Evolutionary conservation across 2,113 vertebrate species (phyloP), one percentile per base, ranked within the genome.

Genomic region (Carassius gibelio): DNA sequence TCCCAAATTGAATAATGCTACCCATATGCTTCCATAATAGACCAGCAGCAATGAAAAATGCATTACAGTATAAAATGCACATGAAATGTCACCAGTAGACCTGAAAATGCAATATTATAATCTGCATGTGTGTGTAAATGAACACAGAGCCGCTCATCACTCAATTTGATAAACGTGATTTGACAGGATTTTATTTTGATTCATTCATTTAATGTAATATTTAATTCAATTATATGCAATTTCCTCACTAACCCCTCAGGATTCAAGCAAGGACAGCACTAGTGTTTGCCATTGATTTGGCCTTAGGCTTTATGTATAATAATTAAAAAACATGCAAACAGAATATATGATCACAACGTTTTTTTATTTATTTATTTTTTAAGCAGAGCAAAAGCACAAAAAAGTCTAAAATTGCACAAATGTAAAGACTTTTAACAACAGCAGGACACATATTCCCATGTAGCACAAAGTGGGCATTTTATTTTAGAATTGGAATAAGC

Each of bases 401-500:
- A 48, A 55, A 23, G 42, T 14, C 0, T 71, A 19, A 55, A 38
- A 19, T 15, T 26, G 19, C 26, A 57, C 23, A 55, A 50, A 76
- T 57, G 50, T 11, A 78, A 6, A 17, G 15, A 21, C 30, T 8
- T 23, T 34, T 79, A 76, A 75, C 76, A 78, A 78, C 76, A 61
- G 30, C 38, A 13, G 36, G 52, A 55, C 36, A 15, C 36, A 79
- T 45, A 62, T 77, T 55, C 11, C 7, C 62, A 13, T 55, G 15
- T 7, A 45, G 42, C 19, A 7, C 23, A 17, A 76, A 72, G 17
- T 21, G 15, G 13, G 57, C 4, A n/a, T 68, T 57, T 38, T 71
- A 30, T 59, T 80, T 36, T 74, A 61, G 50, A 72, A 74, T 81
- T 85, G 38, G 72, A 74, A 52, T 48, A 75, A n/a, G 14, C 17